These are phyloP conservation scores for Drosophila kepulauana DNA, from an alignment of 1,140 invertebrate species.

Conservation along the genomic window DNA sequence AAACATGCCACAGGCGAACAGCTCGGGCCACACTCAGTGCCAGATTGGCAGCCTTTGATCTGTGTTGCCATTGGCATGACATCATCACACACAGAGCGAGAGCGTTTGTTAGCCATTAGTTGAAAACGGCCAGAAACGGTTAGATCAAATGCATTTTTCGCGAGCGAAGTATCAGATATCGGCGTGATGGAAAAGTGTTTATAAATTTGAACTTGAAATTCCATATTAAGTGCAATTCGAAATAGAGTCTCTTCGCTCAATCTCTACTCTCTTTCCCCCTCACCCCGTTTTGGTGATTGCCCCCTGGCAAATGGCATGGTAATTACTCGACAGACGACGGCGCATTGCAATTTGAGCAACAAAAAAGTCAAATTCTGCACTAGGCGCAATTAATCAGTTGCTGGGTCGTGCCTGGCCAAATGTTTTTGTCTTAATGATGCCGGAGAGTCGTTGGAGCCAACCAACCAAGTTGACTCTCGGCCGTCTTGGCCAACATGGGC, in stretches of 20 bases:
- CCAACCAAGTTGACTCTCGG: conserved; percentile 1
- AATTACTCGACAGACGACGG: conserved; percentile 60
- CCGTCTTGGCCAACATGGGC: conserved; percentile 19
- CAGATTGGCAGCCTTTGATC: conserved; percentile 46
- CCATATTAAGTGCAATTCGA: conserved; percentile 81
- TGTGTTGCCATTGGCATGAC: conserved; percentile 41
- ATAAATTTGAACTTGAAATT: conserved; percentile 73
- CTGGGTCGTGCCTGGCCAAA: conserved; percentile 80
- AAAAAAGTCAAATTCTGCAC: conserved; percentile 82
- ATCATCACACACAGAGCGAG: conserved; percentile 22
- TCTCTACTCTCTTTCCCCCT: background rate
- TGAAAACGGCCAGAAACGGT: conserved; percentile 34
- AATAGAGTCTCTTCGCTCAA: conserved; percentile 59
- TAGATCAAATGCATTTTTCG: conserved; percentile 55
- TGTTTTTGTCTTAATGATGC: conserved; percentile 80
- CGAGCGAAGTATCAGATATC: conserved; percentile 37
- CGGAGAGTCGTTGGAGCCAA: conserved; percentile 39
- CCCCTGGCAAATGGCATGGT: conserved; percentile 62
- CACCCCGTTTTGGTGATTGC: background rate
- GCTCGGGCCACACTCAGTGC: background rate
- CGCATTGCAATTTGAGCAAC: conserved; percentile 72
- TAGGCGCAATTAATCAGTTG: conserved; percentile 73
- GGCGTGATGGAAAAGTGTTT: conserved; percentile 30
- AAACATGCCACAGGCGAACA: conserved; percentile 35
- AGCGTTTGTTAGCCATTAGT: conserved; percentile 13